These are phyloP conservation scores for Meloe dianella DNA, from an alignment of 2,888 invertebrate genomes.

Conservation along the genomic window DNA sequence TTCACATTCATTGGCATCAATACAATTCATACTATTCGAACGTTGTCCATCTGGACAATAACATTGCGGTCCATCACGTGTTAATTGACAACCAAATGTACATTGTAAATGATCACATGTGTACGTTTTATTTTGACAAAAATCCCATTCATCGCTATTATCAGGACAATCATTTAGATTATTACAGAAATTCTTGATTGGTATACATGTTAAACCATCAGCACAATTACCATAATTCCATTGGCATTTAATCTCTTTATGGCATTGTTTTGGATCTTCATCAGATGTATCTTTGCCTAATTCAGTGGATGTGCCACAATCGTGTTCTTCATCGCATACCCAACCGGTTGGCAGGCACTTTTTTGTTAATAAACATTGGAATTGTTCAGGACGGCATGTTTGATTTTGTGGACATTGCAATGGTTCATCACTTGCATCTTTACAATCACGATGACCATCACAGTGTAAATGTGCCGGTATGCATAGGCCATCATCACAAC, in stretches of 20 bases:
- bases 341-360: slow-evolving; percentile 78
- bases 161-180: slow-evolving; percentile 70
- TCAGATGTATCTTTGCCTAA: slow-evolving; percentile 67
- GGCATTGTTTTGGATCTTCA: slow-evolving; percentile 71
- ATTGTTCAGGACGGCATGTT: slow-evolving; percentile 72
- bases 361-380: slow-evolving; percentile 73
- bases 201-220: slow-evolving; percentile 66
- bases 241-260: slow-evolving; percentile 68
- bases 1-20: slow-evolving; percentile 80
- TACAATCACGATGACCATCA: slow-evolving; percentile 68
- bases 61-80: slow-evolving; percentile 74
- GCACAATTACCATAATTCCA: slow-evolving; percentile 74
- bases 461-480: slow-evolving; percentile 70
- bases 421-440: slow-evolving; percentile 69
- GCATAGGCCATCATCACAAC: slow-evolving; percentile 66
- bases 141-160: slow-evolving; percentile 74
- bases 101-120: slow-evolving; percentile 53
- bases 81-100: slow-evolving; percentile 71
- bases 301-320: slow-evolving; percentile 69
- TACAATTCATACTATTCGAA: slow-evolving; percentile 68
- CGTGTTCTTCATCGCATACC: slow-evolving; percentile 79
- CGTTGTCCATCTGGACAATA: slow-evolving; percentile 75
- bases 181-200: slow-evolving; percentile 71
- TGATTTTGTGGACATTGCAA: slow-evolving; percentile 59
- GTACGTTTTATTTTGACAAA: slow-evolving; percentile 63